These are phyloP conservation scores for Peromyscus californicus DNA, from an alignment of 2,113 vertebrate genomes.

Conservation along the genomic window DNA sequence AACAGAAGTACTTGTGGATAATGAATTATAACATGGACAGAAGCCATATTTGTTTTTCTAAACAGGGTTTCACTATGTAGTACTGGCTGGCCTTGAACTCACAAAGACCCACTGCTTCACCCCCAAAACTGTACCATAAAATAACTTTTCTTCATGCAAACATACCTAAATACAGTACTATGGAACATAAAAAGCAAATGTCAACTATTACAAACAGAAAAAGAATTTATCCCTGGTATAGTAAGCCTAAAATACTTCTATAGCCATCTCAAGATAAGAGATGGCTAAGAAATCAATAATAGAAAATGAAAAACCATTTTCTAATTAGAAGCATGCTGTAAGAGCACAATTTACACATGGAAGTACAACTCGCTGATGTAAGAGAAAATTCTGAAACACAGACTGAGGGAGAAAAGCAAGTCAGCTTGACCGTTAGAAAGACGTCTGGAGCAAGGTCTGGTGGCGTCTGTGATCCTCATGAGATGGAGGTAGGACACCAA, in stretches of 20 bases:
- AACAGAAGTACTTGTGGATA: not conserved
- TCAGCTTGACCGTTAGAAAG: slow-evolving; percentile 90
- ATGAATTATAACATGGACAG: not conserved
- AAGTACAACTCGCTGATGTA: slow-evolving; percentile 81
- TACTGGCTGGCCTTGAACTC: not conserved
- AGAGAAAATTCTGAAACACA: slow-evolving; percentile 86
- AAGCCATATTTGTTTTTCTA: not conserved
- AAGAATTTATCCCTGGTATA: not conserved
- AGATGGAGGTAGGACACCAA: not conserved
- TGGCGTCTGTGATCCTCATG: not conserved
- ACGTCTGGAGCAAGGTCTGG: slow-evolving; percentile 73
- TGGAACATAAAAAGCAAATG: not conserved
- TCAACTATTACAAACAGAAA: not conserved
- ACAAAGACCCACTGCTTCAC: not conserved
- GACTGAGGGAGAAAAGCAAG: slow-evolving; percentile 84
- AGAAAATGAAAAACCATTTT: slow-evolving; percentile 84
- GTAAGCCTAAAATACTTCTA: not conserved
- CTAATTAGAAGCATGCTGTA: slow-evolving; percentile 87
- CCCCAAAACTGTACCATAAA: not conserved
- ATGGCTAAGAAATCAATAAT: slow-evolving; percentile 73
- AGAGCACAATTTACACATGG: slow-evolving; percentile 73
- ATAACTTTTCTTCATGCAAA: not conserved
- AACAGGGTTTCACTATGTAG: not conserved
- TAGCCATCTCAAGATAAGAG: not conserved
- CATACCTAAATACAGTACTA: not conserved